Conservation (phyloP, 2,797 vertebrate genomes). For the Hippocampus kuda region DNA sequence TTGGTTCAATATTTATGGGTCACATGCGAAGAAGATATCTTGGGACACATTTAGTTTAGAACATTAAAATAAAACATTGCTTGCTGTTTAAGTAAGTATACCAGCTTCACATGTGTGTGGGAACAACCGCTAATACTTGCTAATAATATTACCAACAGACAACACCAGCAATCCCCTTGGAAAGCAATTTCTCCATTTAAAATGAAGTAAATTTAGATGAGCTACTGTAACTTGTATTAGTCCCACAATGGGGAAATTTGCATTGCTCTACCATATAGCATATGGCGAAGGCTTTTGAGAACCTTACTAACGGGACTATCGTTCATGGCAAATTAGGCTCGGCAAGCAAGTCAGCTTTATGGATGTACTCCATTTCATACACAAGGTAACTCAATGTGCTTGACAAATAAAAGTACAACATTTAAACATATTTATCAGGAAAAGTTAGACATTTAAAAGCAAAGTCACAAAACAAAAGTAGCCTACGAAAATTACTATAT, state of each 20-base stretch:
- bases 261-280: neutral
- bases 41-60: constrained; percentile 11
- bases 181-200: neutral
- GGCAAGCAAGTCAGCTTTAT: too few species aligned
- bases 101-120: neutral
- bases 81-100: constrained; percentile 3
- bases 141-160: neutral
- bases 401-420: too few species aligned
- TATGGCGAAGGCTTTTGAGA: neutral
- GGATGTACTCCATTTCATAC: too few species aligned
- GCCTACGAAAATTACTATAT: too few species aligned
- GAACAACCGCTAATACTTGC: neutral
- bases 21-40: constrained; percentile 14
- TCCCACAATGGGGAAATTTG: neutral
- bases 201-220: too few species aligned
- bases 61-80: constrained; percentile 14
- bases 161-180: neutral
- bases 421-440: too few species aligned
- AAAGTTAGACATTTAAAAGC: too few species aligned
- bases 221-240: too few species aligned
- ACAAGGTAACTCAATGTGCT: too few species aligned
- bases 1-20: constrained; percentile 26
- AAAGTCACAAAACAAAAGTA: too few species aligned
- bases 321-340: too few species aligned
- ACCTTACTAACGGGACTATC: neutral